These are phyloP conservation scores for Drosophila setifemur DNA, from an alignment of 1,140 invertebrate genomes.

Conservation along the genomic window DNA sequence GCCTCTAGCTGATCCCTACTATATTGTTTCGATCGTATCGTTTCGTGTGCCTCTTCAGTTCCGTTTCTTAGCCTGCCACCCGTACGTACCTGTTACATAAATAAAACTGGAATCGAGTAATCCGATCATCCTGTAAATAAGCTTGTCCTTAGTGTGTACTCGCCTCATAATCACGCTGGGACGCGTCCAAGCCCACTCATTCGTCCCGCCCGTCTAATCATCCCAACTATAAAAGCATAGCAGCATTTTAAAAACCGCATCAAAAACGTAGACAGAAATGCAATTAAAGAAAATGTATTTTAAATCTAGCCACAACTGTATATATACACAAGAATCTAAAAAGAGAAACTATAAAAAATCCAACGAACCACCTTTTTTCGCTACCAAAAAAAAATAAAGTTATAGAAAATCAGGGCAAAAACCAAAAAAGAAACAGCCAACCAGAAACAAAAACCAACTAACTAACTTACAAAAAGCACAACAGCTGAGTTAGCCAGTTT, in stretches of 20 bases:
- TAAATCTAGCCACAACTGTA: conserved; percentile 63
- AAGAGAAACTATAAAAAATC: conserved; percentile 65
- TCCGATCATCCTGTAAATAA: conserved; percentile 71
- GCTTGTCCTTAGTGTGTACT: conserved; percentile 70
- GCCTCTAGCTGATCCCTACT: conserved; percentile 46
- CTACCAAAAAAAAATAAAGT: conserved; percentile 52
- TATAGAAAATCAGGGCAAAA: conserved; percentile 10
- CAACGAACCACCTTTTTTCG: conserved; percentile 77
- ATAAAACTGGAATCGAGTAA: conserved; percentile 32
- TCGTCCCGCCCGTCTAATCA: conserved; percentile 11
- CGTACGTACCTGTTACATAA: conserved; percentile 7
- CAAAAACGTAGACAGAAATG: conserved; percentile 46
- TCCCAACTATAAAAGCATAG: conserved; percentile 51
- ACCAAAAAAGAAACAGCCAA: conserved; percentile 38
- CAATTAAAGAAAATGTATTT: conserved; percentile 60
- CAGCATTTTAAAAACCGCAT: conserved; percentile 55
- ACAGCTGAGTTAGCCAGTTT: conserved; percentile 29
- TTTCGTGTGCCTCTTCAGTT: conserved; percentile 51
- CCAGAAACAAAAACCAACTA: conserved; percentile 39
- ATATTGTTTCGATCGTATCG: conserved; percentile 39
- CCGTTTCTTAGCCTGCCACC: conserved; percentile 33
- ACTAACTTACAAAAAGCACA: conserved; percentile 19
- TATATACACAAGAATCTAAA: conserved; percentile 49
- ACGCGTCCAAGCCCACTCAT: conserved; percentile 10
- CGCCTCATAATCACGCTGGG: conserved; percentile 44